Conservation (phyloP, 1,140 invertebrate species). For the Mactra quadrangularis region DNA sequence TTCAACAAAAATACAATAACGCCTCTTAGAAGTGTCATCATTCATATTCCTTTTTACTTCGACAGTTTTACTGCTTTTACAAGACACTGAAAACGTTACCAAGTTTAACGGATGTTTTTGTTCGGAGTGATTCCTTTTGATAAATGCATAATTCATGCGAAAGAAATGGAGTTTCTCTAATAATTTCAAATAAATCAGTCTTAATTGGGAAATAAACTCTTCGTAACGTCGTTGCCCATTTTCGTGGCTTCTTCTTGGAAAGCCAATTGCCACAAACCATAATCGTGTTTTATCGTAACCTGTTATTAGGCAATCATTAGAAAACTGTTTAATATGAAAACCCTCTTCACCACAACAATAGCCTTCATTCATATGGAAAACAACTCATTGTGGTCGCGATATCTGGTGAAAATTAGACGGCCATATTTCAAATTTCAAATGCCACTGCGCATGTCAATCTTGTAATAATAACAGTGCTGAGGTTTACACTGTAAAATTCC, state of each 20-base stretch:
- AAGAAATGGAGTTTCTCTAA: conserved; percentile 32
- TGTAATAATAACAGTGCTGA: conserved; percentile 59
- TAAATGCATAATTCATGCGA: conserved; percentile 46
- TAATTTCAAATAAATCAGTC: conserved; percentile 60
- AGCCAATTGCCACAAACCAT: conserved; percentile 13
- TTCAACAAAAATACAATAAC: too few species aligned
- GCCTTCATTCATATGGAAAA: conserved; percentile 59
- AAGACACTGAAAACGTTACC: too few species aligned
- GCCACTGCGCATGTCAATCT: conserved; percentile 55
- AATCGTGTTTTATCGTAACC: conserved; percentile 20
- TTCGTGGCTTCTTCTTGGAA: conserved; percentile 27
- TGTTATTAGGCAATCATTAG: conserved; percentile 62
- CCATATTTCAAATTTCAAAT: conserved; percentile 55
- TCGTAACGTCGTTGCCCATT: conserved; percentile 40
- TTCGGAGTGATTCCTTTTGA: not conserved
- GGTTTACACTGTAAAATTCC: conserved; percentile 50
- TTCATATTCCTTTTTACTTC: too few species aligned
- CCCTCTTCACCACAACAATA: conserved; percentile 57
- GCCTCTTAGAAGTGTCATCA: too few species aligned
- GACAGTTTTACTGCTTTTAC: too few species aligned
- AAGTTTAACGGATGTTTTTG: too few species aligned
- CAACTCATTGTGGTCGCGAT: conserved; percentile 11
- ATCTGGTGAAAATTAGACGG: conserved; percentile 55
- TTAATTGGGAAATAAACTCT: conserved; percentile 59
- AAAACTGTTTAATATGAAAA: conserved; percentile 56